phyloP scores from a whole-genome alignment of 2,113 vertebrate species.

The Ameiurus melas region DNA sequence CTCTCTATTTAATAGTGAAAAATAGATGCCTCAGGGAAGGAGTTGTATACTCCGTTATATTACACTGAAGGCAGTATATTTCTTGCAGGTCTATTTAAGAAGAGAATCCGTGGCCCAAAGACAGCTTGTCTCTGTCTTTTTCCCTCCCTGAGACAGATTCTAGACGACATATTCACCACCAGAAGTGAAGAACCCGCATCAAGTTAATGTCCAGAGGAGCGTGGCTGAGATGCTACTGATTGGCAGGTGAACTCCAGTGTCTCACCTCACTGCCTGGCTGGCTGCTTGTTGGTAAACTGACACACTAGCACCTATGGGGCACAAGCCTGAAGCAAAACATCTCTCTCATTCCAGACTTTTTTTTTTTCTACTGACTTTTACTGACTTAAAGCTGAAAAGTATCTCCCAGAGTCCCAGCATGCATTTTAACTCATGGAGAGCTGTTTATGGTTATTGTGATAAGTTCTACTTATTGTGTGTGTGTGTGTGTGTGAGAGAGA shows the following conservation, averaged over 20 bases:
- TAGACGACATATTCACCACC: constrained; percentile 45
- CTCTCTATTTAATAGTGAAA: constrained; percentile 47
- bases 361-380: constrained; percentile 2
- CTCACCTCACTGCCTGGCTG: constrained; percentile 53
- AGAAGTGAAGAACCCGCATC: constrained; percentile 50
- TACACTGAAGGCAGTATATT: constrained; percentile 64
- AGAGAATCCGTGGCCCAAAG: constrained; percentile 39
- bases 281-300: constrained; percentile 56
- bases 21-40: constrained; percentile 58
- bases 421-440: not conserved
- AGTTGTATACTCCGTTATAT: constrained; percentile 53
- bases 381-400: constrained; percentile 10
- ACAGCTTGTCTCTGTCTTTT: constrained; percentile 45
- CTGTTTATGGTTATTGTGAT: not conserved
- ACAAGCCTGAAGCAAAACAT: constrained; percentile 47
- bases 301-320: constrained; percentile 45
- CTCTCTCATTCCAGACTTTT: constrained; percentile 39
- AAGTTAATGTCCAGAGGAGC: constrained; percentile 50
- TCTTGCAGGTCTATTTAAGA: constrained; percentile 56
- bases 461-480: not conserved
- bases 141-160: constrained; percentile 41
- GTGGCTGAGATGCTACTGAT: constrained; percentile 49
- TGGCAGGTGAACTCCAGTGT: constrained; percentile 58
- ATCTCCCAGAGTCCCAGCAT: not conserved
- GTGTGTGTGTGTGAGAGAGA: too few relatives aligned